These are phyloP conservation scores for Streptopelia turtur DNA, from an alignment of 2,797 vertebrate genomes.

Conservation along the genomic window DNA sequence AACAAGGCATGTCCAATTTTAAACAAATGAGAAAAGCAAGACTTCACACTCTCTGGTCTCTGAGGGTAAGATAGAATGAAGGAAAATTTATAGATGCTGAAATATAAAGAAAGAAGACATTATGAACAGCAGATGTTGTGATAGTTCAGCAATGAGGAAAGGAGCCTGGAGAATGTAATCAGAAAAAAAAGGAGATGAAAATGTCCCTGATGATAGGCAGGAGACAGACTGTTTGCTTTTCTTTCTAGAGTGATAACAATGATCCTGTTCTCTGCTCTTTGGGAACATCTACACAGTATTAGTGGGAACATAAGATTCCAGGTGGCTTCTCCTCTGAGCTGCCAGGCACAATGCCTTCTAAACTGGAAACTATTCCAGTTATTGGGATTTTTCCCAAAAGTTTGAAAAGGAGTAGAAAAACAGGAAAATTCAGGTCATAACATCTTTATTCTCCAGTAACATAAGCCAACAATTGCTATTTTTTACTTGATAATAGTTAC, in stretches of 20 bases:
- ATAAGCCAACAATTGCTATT: background rate
- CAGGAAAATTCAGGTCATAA: constrained; percentile 2
- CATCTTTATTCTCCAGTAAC: background rate
- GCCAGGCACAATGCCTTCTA: background rate
- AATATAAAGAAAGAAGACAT: background rate
- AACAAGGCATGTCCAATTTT: background rate
- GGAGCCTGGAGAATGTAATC: background rate
- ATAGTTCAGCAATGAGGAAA: background rate
- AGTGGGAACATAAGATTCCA: background rate
- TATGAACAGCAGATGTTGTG: background rate
- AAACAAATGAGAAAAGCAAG: background rate
- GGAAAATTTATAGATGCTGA: background rate
- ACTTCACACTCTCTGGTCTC: background rate
- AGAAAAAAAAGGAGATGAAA: background rate
- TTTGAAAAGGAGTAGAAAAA: background rate
- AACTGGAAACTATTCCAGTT: background rate
- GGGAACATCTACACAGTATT: background rate
- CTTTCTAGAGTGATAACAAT: background rate
- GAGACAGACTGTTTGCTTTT: background rate
- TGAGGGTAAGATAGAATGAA: background rate
- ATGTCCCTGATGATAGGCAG: background rate
- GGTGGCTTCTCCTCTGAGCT: background rate
- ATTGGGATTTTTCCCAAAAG: background rate
- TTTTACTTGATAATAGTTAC: background rate
- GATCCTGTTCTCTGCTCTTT: background rate